Evolutionary conservation across 2,888 invertebrate species (phyloP), one percentile per base, ranked within the genome.

Genomic region (Metalampra italica): DNA sequence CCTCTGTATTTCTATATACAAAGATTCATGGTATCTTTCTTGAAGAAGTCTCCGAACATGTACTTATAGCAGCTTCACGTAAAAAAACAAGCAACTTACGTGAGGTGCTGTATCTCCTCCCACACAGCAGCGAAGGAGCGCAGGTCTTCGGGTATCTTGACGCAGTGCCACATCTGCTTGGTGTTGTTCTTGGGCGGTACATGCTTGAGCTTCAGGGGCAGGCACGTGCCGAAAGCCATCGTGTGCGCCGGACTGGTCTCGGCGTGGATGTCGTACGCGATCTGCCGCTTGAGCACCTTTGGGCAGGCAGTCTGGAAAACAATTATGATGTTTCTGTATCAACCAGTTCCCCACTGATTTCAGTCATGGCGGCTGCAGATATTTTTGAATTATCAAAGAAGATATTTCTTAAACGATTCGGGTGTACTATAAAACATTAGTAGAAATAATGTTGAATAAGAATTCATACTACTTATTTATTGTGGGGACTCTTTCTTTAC

Each of bases 91-190:
- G 22, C 22, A 22, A 62, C 79, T 72, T 55, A 91, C 91, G 90
- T 90, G 7, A 93, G 79, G 69, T 92, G 86, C 14, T 90, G 86
- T 40, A 93, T 91, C n/a, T 91, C 92, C 11, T 90, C 86, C 92
- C 92, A 93, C 0, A 93, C 91, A 42, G 85, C 83, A 0, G 91
- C 81, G 93, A 93, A 93, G 0, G 88, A 80, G 49, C 89, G 85
- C 13, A 94, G 68, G 41, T 92, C 91, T 45, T 89, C 78, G 0
- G 92, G 92, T 43, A 92, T 90, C 52, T 84, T 69, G 47, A 91
- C 90, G 8, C 81, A 70, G 30, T 91, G 67, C 93, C 93, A 93
- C 56, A 82, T 83, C 42, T 82, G 68, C 41, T 85, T 65, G 0
- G 91, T 90, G 32, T 88, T 82, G 67, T 91, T 91, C 32, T 70